A percentile compares a stretch with the other conserved stretches of the same genome.
These are phyloP conservation scores for Lonchura striata DNA, from an alignment of 2,113 vertebrate genomes.

Conservation along the genomic window DNA sequence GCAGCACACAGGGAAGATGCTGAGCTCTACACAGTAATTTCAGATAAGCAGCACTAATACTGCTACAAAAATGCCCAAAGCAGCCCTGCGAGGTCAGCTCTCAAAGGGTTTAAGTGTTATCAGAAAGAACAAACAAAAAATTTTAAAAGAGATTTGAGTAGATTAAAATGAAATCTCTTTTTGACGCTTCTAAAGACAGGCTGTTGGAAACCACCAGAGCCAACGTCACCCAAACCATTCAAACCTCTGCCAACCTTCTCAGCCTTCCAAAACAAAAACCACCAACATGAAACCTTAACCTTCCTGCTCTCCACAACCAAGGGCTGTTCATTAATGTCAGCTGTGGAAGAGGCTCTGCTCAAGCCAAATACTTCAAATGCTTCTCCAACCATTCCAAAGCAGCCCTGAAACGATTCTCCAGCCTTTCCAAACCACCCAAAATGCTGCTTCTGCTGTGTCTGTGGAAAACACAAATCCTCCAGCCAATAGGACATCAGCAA, in stretches of 20 bases:
- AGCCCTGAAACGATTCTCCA: not conserved
- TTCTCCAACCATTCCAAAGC: not conserved
- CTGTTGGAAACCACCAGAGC: not conserved
- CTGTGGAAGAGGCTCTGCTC: not conserved
- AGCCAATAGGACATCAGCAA: accelerated
- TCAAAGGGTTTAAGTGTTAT: not conserved
- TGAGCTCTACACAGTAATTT: not conserved
- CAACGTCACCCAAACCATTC: not conserved
- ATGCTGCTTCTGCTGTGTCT: not conserved
- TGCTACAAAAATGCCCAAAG: not conserved
- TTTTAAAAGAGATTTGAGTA: not conserved
- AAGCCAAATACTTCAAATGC: not conserved
- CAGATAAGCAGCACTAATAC: not conserved
- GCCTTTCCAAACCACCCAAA: not conserved
- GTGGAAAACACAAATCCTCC: not conserved
- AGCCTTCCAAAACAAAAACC: not conserved
- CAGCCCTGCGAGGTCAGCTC: not conserved
- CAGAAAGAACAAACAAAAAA: not conserved
- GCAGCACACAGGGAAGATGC: not conserved
- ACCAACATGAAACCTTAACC: not conserved
- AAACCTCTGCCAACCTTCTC: not conserved
- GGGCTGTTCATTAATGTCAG: not conserved
- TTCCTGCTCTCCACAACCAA: not conserved
- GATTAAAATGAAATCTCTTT: conserved; percentile 42
- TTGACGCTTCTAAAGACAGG: not conserved